Conservation (phyloP, 2,797 vertebrate species). For the Coranthus polyacanthus region DNA sequence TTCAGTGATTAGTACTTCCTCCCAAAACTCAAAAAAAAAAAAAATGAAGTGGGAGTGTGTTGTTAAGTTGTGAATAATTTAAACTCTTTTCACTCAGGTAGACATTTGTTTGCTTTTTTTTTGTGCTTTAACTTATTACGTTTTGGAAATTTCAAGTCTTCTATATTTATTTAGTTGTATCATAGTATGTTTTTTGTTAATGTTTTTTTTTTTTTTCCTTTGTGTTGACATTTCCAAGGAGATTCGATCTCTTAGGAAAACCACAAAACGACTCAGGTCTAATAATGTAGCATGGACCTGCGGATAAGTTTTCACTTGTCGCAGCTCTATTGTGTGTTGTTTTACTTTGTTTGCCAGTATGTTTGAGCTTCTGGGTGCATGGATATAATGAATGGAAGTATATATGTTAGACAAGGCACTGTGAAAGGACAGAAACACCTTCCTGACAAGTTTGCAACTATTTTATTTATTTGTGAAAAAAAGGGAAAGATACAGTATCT, state of each 20-base stretch:
- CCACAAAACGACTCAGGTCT: constrained; percentile 46
- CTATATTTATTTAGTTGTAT: constrained; percentile 77
- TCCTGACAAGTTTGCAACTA: constrained; percentile 32
- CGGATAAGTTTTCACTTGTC: constrained; percentile 23
- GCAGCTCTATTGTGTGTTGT: constrained; percentile 8
- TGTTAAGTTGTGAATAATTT: constrained; percentile 76
- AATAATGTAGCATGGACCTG: not conserved
- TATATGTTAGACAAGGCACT: constrained; percentile 20
- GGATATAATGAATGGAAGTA: constrained; percentile 13
- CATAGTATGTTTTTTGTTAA: constrained; percentile 38
- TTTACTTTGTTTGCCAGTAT: constrained; percentile 41
- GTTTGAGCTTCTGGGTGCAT: constrained; percentile 33
- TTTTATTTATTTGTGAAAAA: constrained; percentile 73
- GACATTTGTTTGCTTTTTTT: constrained; percentile 61
- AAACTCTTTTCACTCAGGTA: constrained; percentile 78
- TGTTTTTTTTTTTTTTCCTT: constrained; percentile 14
- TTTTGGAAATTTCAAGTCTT: constrained; percentile 31
- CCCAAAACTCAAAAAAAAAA: constrained; percentile 30
- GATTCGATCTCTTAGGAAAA: constrained; percentile 27
- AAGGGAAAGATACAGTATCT: constrained; percentile 51
- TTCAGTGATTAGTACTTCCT: constrained; percentile 64
- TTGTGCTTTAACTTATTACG: constrained; percentile 79
- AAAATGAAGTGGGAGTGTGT: constrained; percentile 18
- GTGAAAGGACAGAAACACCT: constrained; percentile 28
- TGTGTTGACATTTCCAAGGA: constrained; percentile 38